Conservation (phyloP, 2,888 invertebrate species). For the Eristalis arbustorum region DNA sequence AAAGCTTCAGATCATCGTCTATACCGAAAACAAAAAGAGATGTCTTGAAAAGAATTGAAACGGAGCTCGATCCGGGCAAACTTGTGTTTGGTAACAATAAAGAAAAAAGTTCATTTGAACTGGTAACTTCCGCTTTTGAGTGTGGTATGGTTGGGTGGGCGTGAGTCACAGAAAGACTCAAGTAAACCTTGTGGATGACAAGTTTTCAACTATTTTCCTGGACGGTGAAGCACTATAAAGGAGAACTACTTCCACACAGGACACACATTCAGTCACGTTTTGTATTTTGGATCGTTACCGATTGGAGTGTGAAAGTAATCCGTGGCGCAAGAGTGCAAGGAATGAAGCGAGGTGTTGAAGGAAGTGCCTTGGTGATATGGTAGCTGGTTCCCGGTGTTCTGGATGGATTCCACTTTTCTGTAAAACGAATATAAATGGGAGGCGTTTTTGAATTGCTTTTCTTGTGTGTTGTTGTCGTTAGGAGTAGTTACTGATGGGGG, state of each 20-base stretch:
- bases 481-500: no score
- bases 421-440: no score
- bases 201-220: constrained; percentile 51
- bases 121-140: constrained; percentile 50
- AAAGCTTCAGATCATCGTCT: constrained; percentile 39
- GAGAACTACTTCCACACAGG: neutral
- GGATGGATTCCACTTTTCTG: neutral
- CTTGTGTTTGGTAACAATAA: neutral
- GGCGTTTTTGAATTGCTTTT: no score
- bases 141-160: neutral
- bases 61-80: neutral
- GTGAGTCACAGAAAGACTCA: constrained; percentile 19
- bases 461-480: no score
- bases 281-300: neutral
- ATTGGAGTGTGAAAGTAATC: neutral
- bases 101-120: constrained; percentile 52
- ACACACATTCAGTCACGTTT: neutral
- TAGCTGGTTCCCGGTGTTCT: neutral
- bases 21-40: neutral
- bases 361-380: neutral
- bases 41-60: neutral
- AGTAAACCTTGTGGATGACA: constrained; percentile 66
- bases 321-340: neutral
- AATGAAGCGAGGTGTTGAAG: neutral
- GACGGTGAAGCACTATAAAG: neutral